Evolutionary conservation across 2,113 vertebrate species (phyloP).

Genomic region (Silurus asotus): DNA sequence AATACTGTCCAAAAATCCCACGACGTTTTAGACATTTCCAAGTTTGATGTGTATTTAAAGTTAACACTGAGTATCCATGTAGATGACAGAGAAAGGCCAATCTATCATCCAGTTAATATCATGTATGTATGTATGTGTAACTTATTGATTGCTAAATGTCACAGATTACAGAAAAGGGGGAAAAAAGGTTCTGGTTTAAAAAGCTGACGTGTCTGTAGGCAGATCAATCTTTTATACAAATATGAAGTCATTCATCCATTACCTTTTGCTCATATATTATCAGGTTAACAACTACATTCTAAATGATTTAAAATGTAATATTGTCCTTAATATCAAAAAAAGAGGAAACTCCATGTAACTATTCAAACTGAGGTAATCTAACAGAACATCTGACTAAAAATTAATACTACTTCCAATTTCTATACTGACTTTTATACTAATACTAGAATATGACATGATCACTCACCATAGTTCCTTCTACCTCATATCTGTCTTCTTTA

Average conservation of each 20-base stretch:
- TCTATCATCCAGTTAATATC: neutral
- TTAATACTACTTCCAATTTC: conserved; percentile 16
- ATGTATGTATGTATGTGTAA: neutral
- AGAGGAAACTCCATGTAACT: neutral
- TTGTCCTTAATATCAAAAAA: neutral
- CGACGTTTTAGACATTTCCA: neutral
- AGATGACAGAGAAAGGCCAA: neutral
- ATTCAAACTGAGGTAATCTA: neutral
- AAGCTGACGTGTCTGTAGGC: neutral
- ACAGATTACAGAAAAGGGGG: neutral
- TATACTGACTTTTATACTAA: conserved; percentile 6
- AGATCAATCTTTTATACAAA: neutral
- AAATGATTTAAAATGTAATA: neutral
- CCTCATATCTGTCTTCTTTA: conserved; percentile 69
- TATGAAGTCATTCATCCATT: neutral
- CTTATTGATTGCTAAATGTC: neutral
- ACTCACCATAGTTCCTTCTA: conserved; percentile 68
- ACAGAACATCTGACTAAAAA: neutral
- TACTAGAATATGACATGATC: conserved; percentile 31
- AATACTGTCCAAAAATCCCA: neutral
- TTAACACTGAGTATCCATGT: neutral
- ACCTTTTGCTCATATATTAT: neutral
- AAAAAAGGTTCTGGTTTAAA: neutral
- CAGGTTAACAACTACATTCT: neutral
- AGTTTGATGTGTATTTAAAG: neutral